Evolutionary conservation across 2,113 vertebrate species (phyloP).

Genomic region (Indri indri): DNA sequence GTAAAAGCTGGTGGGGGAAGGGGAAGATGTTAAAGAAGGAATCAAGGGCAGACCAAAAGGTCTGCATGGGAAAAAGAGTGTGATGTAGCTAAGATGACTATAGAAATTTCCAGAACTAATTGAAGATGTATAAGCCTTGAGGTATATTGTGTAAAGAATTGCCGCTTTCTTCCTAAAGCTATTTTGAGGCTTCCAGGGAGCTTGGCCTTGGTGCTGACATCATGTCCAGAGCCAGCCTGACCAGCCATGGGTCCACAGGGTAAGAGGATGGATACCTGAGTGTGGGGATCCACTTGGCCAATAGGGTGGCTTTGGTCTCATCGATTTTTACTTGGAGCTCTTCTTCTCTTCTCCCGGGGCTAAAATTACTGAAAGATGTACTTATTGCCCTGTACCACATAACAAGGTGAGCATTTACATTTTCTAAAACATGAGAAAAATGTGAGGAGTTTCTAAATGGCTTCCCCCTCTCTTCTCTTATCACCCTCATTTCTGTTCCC

Average conservation of each 20-base stretch:
- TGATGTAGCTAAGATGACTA: background rate
- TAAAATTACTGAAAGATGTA: background rate
- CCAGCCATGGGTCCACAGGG: too few relatives aligned
- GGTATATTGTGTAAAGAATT: background rate
- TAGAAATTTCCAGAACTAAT: conserved; percentile 1
- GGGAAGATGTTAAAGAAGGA: background rate
- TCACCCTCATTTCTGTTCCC: background rate
- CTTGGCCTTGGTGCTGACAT: background rate
- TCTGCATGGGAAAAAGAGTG: background rate
- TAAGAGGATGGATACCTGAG: background rate
- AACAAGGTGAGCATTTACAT: background rate
- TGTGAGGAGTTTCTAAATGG: background rate
- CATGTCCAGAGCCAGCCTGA: background rate
- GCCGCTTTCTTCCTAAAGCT: background rate
- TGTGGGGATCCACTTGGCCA: background rate
- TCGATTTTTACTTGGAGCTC: background rate
- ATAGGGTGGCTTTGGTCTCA: background rate
- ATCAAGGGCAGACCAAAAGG: background rate
- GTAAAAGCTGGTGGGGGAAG: background rate
- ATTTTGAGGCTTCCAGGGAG: background rate
- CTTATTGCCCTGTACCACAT: background rate
- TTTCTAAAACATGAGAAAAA: background rate
- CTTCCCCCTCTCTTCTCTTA: background rate
- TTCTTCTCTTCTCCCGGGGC: background rate
- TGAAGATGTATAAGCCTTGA: background rate